These are phyloP conservation scores for Lineus longissimus DNA, from an alignment of 1,140 invertebrate species.

Conservation along the genomic window DNA sequence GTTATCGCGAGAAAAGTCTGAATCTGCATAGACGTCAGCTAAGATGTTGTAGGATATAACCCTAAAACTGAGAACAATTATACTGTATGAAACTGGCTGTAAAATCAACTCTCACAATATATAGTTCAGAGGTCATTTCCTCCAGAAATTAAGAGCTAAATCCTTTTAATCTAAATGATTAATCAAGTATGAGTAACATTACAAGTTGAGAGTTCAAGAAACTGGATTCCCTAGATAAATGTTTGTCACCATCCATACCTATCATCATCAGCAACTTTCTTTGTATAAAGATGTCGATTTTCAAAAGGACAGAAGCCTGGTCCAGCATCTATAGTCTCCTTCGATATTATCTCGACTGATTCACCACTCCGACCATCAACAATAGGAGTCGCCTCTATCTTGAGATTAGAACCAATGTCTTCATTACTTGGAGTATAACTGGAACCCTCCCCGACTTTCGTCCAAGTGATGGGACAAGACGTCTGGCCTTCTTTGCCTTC, in stretches of 20 bases:
- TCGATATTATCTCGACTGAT: slow-evolving; percentile 58
- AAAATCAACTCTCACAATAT: no score
- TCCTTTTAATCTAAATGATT: no score
- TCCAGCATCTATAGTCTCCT: slow-evolving; percentile 62
- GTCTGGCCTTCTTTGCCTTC: background rate
- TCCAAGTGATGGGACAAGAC: background rate
- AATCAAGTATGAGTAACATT: background rate
- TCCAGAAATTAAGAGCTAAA: no score
- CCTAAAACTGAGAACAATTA: slow-evolving; percentile 73
- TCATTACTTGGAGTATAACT: slow-evolving; percentile 25
- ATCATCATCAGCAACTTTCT: slow-evolving; percentile 54
- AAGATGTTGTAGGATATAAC: slow-evolving; percentile 84
- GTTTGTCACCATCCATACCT: slow-evolving; percentile 49
- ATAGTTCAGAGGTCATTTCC: no score
- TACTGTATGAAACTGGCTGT: background rate
- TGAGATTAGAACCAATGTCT: slow-evolving; percentile 57
- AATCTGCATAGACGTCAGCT: slow-evolving; percentile 81
- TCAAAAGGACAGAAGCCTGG: slow-evolving; percentile 79
- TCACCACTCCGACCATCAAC: slow-evolving; percentile 60
- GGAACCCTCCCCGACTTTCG: slow-evolving; percentile 16
- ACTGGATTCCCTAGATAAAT: no score
- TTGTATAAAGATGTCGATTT: slow-evolving; percentile 69
- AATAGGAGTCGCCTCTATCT: slow-evolving; percentile 63
- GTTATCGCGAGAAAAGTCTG: slow-evolving; percentile 64
- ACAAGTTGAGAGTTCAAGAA: no score